Evolutionary conservation across 2,113 vertebrate species (phyloP), one percentile per base, ranked within the genome.

Genomic region (Elachura formosa): DNA sequence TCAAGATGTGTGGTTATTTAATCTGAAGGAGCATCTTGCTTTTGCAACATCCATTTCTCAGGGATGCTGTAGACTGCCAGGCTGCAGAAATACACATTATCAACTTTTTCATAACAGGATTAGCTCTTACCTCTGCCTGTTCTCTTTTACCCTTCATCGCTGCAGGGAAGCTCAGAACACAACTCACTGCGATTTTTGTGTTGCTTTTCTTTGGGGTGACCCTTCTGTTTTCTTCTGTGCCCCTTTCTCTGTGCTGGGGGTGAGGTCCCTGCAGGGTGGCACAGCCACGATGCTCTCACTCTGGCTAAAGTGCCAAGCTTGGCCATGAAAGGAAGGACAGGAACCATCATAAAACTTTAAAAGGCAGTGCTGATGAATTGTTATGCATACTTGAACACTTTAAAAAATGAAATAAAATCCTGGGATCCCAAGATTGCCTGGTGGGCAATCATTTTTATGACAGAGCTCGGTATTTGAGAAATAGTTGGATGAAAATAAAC

Each of bases 251-350:
- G 28, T 33, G 40, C 58, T 56, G 36, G 36, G 41, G 24, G 11
- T 2, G 2, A 29, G 43, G 34, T 71, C 66, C 34, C 43, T 31
- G 38, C 1, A 14, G 46, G 31, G 33, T 33, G 25, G 7, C 45
- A 41, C 0, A 0, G 55, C 49, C 36, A 6, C 9, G 4, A 58
- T 33, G 34, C 69, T 56, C 74, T 41, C 34, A 8, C 26, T 85
- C 23, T 0, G 2, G 10, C 25, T 76, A 13, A 17, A 54, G 22
- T 43, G 28, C 41, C 1, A 2, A 71, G 12, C 20, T 28, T 54
- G 56, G 36, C 48, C n/a, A 33, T 31, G 34, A 26, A 55, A 46
- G 55, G 61, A 81, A 59, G 51, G 38, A 66, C 62, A 23, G 38
- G 43, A 82, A 87, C 41, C 26, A 25, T 36, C 21, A 33, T 63